Base-by-base conservation (phyloP, 1,140 invertebrate species). In the Neotoxoptera formosana region DNA sequence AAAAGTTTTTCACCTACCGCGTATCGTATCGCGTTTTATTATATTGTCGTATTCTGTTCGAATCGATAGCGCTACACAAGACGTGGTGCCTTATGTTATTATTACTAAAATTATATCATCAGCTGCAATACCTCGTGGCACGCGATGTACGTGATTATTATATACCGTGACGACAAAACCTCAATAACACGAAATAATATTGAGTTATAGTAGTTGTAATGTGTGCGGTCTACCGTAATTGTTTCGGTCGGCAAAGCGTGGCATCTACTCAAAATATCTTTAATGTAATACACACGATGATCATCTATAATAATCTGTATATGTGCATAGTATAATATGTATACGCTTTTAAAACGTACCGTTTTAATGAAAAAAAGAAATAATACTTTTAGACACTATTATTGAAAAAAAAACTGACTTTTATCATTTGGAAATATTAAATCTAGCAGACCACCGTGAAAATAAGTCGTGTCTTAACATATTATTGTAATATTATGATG, bases 91-190 rank as follows among this genome's bases (percentile, higher is more conserved):
- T n/a, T n/a, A 2, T 76, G 30, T 76, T 76, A 76, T 76, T n/a
- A 76, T 76, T 76, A 76, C 11, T 17, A 76, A 76, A 76, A 76
- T n/a, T 14, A 76, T 76, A n/a, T 76, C 60, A 76, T 76, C 30
- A 76, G 30, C 4, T 41, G 41, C 60, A 17, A n/a, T n/a, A 76
- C 14, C 60, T n/a, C 14, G 60, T n/a, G 14, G 60, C 60, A 76
- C n/a, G 60, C 60, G 6, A 76, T 76, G n/a, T 20, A 17, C n/a
- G 60, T 76, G 60, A n/a, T 76, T 76, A 76, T 76, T 76, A 76
- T n/a, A n/a, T 76, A 76, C 60, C 30, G 60, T 76, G 60, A 76
- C n/a, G 60, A 76, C n/a, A n/a, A 76, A 76, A 76, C 60, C n/a
- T 34, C 60, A 76, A 76, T 76, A n/a, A n/a, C n/a, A 67, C 9